A percentile compares a stretch with the other conserved stretches of the same genome.
phyloP scores from a whole-genome alignment of 2,113 vertebrate species.

The Nothobranchius kuhntae region DNA sequence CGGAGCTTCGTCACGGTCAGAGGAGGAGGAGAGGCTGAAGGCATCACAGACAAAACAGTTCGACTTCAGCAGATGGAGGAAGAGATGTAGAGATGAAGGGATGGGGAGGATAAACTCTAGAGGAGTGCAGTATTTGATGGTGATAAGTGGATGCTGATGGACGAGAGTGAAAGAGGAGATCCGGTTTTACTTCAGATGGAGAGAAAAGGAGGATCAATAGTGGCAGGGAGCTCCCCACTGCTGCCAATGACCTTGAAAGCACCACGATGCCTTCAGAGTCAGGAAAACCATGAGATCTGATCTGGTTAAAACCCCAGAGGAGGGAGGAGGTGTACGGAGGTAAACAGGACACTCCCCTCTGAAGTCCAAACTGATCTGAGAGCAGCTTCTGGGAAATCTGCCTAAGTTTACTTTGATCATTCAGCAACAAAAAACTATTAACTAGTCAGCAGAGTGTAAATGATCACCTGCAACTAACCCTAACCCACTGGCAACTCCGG shows the following conservation, averaged over 20 bases:
- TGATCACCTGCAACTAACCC: no score
- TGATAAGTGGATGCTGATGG: constrained; percentile 38
- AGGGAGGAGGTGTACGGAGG: not conserved
- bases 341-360: not conserved
- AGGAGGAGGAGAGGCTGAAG: constrained; percentile 21
- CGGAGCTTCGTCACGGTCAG: not conserved
- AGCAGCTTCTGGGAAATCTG: not conserved
- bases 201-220: constrained; percentile 19
- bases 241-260: constrained; percentile 50
- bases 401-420: no score
- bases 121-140: constrained; percentile 1
- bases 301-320: constrained; percentile 10
- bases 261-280: constrained; percentile 33
- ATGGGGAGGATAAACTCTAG: constrained; percentile 9
- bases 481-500: no score
- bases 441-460: no score
- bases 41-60: constrained; percentile 6
- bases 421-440: no score
- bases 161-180: constrained; percentile 27
- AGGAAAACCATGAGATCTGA: constrained; percentile 23
- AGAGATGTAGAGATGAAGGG: constrained; percentile 3
- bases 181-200: constrained; percentile 37
- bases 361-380: not conserved
- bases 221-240: constrained; percentile 17
- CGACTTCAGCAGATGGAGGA: constrained; percentile 40